Percentiles rank a stretch among this genome's conserved stretches.
phyloP scores from a whole-genome alignment of 2,113 vertebrate genomes.

The Ceyx margarethae region DNA sequence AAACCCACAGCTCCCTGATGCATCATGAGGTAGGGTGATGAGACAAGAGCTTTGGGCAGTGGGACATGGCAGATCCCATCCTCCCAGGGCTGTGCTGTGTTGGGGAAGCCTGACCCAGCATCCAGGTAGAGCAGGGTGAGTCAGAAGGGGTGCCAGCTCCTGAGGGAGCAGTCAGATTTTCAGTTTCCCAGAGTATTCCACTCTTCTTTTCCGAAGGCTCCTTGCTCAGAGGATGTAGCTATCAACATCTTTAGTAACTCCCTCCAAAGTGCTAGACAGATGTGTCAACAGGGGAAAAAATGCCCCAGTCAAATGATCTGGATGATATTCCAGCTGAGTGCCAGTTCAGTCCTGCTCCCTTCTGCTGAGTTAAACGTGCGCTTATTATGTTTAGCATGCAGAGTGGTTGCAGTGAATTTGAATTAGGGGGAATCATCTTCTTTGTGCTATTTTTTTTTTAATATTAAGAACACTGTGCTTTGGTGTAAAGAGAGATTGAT shows the following conservation, averaged over 20 bases:
- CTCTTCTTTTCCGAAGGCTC: background rate
- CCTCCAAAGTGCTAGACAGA: background rate
- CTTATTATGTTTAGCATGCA: background rate
- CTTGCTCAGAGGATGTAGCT: background rate
- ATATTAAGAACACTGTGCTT: background rate
- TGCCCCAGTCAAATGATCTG: background rate
- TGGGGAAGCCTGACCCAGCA: fast-evolving
- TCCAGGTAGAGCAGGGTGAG: background rate
- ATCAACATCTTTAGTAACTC: background rate
- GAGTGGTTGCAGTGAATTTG: background rate
- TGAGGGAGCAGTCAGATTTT: background rate
- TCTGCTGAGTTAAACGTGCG: conserved; percentile 21
- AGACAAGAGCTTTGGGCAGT: background rate
- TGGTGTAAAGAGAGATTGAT: background rate
- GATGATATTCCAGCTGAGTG: background rate
- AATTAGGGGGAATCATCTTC: background rate
- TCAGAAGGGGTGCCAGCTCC: background rate
- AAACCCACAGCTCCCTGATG: background rate
- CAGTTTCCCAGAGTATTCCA: background rate
- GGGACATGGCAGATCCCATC: background rate
- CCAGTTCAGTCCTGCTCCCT: background rate
- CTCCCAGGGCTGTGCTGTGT: background rate
- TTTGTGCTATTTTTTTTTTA: background rate
- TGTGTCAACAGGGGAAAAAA: background rate
- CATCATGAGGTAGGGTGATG: fast-evolving